Base-by-base conservation (phyloP, 1,140 invertebrate genomes). In the Cephus cinctus region DNA sequence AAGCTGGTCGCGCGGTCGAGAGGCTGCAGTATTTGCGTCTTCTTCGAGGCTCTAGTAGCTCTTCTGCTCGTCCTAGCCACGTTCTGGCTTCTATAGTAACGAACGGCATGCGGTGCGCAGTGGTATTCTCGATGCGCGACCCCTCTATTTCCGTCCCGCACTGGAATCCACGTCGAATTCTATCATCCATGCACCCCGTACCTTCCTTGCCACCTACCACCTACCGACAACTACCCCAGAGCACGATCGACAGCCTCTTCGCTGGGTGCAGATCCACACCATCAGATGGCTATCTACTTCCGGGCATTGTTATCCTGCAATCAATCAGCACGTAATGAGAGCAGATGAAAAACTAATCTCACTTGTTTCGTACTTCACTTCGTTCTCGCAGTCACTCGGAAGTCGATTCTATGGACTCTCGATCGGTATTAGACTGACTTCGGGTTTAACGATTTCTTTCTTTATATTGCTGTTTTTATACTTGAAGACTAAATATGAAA, bases 101-200 rank as follows among this genome's bases (percentile, higher is more conserved):
- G 34, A 1, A 43, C 36, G 54, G 52, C 56, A 57, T 51, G 59
- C 42, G 44, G 46, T 61, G 50, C 57, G 52, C 12, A 12, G 48
- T 53, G 59, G 65, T 66, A 70, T 70, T 71, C 65, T 64, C 60
- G 61, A 70, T 63, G 67, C 61, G 55, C 51, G 59, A 55, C 59
- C 53, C 56, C 59, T 74, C 71, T 74, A 74, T 74, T 74, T 74
- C 58, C 57, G 69, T 74, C 67, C 55, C 56, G 41, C 59, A 56
- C 56, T 65, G 70, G 71, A 74, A 74, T 74, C 67, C 69, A 67
- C 69, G 62, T 71, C 65, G 70, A 74, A 73, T 71, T 71, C 69
- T 71, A 71, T 74, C 69, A 69, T 71, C 65, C 61, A 50, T 56
- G 62, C 50, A 48, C 57, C 43, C 47, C 52, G n/a, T n/a, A n/a